Base-by-base conservation (phyloP, 2,888 invertebrate species). In the Cataglyphis livida region DNA sequence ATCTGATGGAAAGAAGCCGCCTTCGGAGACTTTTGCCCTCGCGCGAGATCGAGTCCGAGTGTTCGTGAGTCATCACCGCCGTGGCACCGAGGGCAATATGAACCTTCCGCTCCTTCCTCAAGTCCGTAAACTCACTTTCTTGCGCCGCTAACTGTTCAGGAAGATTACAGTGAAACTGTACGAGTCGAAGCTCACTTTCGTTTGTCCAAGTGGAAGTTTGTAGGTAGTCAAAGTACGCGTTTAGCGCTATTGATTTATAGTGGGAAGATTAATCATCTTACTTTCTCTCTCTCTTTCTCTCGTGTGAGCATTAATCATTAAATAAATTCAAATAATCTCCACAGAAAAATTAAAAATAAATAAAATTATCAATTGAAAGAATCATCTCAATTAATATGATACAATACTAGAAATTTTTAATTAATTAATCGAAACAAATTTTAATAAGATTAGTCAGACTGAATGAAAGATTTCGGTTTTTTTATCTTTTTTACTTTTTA, bases 1-100 rank as follows among this genome's bases (percentile, higher is more conserved):
- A 92, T 92, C 92, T 90, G 92, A 92, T 92, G 86, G 86, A 92
- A 91, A 91, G 92, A 91, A 88, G 89, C 91, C 92, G 92, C 92
- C 87, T 83, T 66, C 61, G 44, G 75, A 51, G 82, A 89, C 85
- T 87, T 82, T 85, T 87, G 82, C 81, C 68, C 83, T 83, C 81
- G 75, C 73, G 71, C 83, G 78, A 85, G 82, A 87, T 88, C 84
- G 76, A 73, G 78, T 44, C 62, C 59, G 79, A 70, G 59, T 73
- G 25, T 73, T 78, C 83, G 81, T 78, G 87, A 88, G 83, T 87
- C 85, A 79, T 79, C 76, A 83, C 41, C 59, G 62, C 18, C 48
- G 66, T 84, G 70, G 57, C 86, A 75, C 57, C 54, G 85, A 79
- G 82, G 84, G 66, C 74, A 81, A 68, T 57, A 65, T 62, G 79